Percentiles rank a stretch among this genome's conserved stretches.
Evolutionary conservation across 2,888 invertebrate species (phyloP).

Genomic region (Andricus curvator): DNA sequence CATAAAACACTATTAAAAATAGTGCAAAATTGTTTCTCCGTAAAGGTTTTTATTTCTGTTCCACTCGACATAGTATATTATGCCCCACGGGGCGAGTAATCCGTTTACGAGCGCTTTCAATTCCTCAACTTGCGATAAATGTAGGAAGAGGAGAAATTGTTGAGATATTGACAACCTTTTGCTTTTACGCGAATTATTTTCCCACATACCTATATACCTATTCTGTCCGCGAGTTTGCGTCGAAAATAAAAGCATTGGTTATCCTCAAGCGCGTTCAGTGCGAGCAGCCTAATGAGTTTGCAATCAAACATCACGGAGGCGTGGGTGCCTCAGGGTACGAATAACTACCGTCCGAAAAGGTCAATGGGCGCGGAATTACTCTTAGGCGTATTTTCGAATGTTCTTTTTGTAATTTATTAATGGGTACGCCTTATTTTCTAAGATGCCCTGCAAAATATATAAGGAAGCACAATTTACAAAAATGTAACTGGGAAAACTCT

Average conservation of each 20-base stretch:
- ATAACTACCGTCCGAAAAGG: constrained; percentile 23
- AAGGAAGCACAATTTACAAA: background rate
- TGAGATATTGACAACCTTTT: constrained; percentile 7
- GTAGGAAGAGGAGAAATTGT: background rate
- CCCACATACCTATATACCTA: background rate
- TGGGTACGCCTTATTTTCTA: background rate
- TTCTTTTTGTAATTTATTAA: background rate
- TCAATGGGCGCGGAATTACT: constrained; percentile 31
- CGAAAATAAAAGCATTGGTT: constrained; percentile 27
- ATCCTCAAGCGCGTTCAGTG: background rate
- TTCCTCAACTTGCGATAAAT: constrained; percentile 8
- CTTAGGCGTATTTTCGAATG: background rate
- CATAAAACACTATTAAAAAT: too few relatives aligned
- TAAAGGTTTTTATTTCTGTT: background rate
- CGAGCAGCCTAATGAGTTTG: constrained; percentile 23
- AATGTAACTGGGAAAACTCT: too few relatives aligned
- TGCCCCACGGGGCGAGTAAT: background rate
- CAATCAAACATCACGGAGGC: constrained; percentile 22
- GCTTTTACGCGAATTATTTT: background rate
- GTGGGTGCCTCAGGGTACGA: constrained; percentile 23
- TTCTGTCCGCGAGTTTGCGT: constrained; percentile 7
- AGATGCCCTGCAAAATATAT: background rate
- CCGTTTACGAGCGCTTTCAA: constrained; percentile 9
- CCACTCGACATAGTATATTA: background rate
- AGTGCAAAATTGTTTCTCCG: background rate